A percentile compares a stretch with the other conserved stretches of the same genome.
These are phyloP conservation scores for Callosobruchus maculatus DNA, from an alignment of 2,888 invertebrate genomes.

Conservation along the genomic window DNA sequence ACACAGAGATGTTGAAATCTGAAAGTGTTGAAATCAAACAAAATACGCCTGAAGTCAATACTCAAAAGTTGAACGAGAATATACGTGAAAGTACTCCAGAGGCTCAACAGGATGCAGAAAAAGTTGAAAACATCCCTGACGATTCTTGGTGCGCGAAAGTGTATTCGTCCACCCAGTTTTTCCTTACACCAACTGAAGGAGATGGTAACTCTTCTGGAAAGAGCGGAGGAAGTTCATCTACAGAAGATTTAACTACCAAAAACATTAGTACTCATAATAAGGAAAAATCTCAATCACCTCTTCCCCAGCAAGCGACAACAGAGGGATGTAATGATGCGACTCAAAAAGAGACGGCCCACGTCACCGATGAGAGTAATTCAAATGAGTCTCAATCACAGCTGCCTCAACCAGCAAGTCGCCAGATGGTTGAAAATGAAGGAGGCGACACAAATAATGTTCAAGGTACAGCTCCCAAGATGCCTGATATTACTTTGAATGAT, in stretches of 20 bases:
- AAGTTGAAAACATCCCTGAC: not conserved
- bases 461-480: not conserved
- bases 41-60: not conserved
- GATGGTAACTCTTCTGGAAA: not conserved
- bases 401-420: not conserved
- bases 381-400: not conserved
- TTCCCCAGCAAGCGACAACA: not conserved
- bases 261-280: not conserved
- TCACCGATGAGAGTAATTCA: not conserved
- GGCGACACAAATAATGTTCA: not conserved
- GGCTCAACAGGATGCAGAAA: not conserved
- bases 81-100: not conserved
- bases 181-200: not conserved
- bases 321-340: not conserved
- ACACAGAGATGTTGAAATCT: not conserved
- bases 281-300: not conserved
- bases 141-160: not conserved
- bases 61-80: not conserved
- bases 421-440: constrained; percentile 4
- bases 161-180: not conserved
- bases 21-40: not conserved
- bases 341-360: not conserved
- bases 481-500: not conserved
- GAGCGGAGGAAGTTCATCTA: not conserved
- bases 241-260: not conserved